These are phyloP conservation scores for Oncorhynchus kisutch DNA, from an alignment of 2,113 vertebrate genomes.

Conservation along the genomic window DNA sequence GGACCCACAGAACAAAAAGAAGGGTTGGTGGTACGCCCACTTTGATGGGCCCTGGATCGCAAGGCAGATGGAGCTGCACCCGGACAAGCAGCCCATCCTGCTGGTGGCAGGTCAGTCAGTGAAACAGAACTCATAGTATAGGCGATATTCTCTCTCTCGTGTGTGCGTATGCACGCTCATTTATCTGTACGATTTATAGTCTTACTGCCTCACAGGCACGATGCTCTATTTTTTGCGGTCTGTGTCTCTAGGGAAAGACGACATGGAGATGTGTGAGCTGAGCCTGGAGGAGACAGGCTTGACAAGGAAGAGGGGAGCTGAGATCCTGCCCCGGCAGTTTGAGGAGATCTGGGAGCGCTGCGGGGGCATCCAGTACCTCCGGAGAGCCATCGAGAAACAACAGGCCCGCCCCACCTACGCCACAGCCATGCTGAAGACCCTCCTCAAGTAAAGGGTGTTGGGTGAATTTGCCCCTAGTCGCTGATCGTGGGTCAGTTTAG, in stretches of 20 bases:
- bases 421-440: slow-evolving; percentile 93
- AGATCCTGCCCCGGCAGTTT: slow-evolving; percentile 93
- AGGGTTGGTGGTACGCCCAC: slow-evolving; percentile 98
- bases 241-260: slow-evolving; percentile 85
- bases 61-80: slow-evolving; percentile 96
- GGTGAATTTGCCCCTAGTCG: no score
- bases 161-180: neutral
- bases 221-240: neutral
- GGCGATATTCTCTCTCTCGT: neutral
- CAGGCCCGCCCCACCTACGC: slow-evolving; percentile 94
- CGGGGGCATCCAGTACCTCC: slow-evolving; percentile 90
- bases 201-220: no score
- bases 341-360: slow-evolving; percentile 99
- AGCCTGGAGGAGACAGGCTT: slow-evolving; percentile 96
- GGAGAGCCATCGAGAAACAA: slow-evolving; percentile 86
- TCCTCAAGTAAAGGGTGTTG: slow-evolving; percentile 74
- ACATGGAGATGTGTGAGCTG: slow-evolving; percentile 99
- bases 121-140: neutral
- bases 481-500: no score
- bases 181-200: neutral
- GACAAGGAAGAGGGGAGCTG: slow-evolving; percentile 90
- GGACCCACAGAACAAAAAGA: slow-evolving; percentile 91
- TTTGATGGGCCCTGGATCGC: slow-evolving; percentile 98
- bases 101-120: slow-evolving; percentile 88
- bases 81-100: slow-evolving; percentile 93